Conservation (phyloP, 2,888 invertebrate genomes). For the Hemicrepidius hirtus region DNA sequence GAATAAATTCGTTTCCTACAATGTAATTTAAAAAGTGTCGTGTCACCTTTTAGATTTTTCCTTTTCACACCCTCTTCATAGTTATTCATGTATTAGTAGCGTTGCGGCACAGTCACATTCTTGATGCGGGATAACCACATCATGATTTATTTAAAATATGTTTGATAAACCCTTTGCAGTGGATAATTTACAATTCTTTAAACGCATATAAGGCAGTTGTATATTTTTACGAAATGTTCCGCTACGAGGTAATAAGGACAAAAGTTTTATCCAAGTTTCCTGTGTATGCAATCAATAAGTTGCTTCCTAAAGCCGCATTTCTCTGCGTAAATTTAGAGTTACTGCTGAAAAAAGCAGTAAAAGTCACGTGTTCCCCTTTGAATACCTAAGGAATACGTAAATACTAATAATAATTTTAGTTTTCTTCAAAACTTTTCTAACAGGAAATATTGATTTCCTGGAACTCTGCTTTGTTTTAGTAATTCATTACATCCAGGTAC, state of each 20-base stretch:
- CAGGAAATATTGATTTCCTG: conserved; percentile 1
- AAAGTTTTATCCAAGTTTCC: conserved; percentile 37
- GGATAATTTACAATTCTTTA: background rate
- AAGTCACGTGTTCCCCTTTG: conserved; percentile 13
- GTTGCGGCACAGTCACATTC: conserved; percentile 24
- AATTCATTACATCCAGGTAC: conserved; percentile 22
- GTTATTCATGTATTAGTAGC: conserved; percentile 18
- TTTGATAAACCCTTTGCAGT: background rate
- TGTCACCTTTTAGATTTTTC: conserved; percentile 34
- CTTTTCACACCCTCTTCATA: conserved; percentile 32
- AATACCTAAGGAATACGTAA: conserved; percentile 17
- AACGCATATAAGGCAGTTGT: background rate
- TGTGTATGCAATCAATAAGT: conserved; percentile 44
- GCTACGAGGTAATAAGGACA: conserved; percentile 34
- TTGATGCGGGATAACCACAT: background rate
- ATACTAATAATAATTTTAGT: conserved; percentile 21
- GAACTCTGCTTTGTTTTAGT: conserved; percentile 26
- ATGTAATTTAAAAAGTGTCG: conserved; percentile 37
- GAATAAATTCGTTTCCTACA: conserved; percentile 30
- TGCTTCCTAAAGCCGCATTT: conserved; percentile 41
- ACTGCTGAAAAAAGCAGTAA: conserved; percentile 22
- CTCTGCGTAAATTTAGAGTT: conserved; percentile 26
- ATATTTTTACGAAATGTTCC: background rate
- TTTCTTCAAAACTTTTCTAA: conserved; percentile 5
- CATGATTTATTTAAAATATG: background rate